Evolutionary conservation across 2,113 vertebrate species (phyloP).

Genomic region (Apodemus sylvaticus): DNA sequence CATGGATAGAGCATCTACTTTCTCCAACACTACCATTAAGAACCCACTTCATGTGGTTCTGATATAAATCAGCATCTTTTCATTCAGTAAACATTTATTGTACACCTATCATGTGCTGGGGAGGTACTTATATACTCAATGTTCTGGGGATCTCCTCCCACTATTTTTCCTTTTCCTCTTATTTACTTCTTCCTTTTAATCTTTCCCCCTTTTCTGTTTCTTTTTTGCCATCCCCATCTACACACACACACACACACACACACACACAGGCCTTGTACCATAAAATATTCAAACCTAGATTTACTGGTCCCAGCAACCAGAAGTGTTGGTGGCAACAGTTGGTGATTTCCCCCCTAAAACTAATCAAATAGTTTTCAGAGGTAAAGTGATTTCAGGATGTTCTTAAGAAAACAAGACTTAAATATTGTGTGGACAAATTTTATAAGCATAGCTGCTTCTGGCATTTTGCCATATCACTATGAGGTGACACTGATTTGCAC

Average conservation of each 20-base stretch:
- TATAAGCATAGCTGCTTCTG: background rate
- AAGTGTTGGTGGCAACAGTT: background rate
- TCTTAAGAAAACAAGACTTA: slow-evolving; percentile 22
- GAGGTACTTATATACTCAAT: background rate
- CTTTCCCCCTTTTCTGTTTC: background rate
- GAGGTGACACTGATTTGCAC: background rate
- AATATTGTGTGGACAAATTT: background rate
- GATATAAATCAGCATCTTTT: background rate
- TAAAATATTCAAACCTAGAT: background rate
- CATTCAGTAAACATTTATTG: background rate
- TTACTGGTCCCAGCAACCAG: background rate
- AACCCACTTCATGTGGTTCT: background rate
- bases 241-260: background rate
- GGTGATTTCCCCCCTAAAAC: background rate
- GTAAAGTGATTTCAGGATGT: background rate
- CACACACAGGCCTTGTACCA: background rate
- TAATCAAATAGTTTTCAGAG: background rate
- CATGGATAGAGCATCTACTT: background rate
- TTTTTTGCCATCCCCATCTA: background rate
- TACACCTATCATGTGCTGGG: background rate
- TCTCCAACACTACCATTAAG: background rate
- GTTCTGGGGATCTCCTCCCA: background rate
- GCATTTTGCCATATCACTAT: background rate
- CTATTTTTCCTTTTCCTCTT: background rate
- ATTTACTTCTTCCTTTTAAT: background rate